Conservation (phyloP, 2,113 vertebrate genomes). For the Pluvialis apricaria region DNA sequence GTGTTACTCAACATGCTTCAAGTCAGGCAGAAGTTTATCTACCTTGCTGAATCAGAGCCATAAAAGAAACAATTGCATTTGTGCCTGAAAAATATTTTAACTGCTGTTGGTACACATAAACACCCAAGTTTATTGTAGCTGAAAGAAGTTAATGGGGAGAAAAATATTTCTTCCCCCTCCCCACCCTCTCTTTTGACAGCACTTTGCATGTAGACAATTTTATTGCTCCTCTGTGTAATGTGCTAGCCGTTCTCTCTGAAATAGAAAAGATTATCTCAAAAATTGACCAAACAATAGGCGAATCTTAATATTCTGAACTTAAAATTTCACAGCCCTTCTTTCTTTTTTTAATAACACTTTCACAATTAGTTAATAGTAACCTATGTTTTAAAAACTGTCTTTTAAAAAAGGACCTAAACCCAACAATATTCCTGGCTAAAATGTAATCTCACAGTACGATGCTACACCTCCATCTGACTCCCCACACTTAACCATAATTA, state of each 20-base stretch:
- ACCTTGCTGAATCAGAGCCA: slow-evolving; percentile 2
- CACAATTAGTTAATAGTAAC: not conserved
- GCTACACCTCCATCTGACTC: not conserved
- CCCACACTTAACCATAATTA: not conserved
- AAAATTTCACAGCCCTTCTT: not conserved
- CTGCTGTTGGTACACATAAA: slow-evolving; percentile 2
- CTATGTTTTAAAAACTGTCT: not conserved
- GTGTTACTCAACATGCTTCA: not conserved
- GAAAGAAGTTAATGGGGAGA: slow-evolving; percentile 17
- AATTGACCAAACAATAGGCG: not conserved
- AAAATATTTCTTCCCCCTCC: not conserved
- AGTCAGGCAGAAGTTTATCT: not conserved
- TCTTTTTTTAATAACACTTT: not conserved
- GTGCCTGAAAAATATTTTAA: slow-evolving; percentile 26
- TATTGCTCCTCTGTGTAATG: not conserved
- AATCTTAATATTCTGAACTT: not conserved
- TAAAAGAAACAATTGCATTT: slow-evolving; percentile 13
- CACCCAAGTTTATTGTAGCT: not conserved
- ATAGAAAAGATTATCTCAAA: not conserved
- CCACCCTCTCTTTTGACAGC: not conserved
- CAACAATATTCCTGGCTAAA: not conserved
- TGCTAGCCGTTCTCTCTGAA: not conserved
- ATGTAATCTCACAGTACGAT: not conserved
- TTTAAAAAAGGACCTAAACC: not conserved
- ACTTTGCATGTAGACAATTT: not conserved